phyloP scores from a whole-genome alignment of 2,888 invertebrate species.

The Therioaphis trifolii region DNA sequence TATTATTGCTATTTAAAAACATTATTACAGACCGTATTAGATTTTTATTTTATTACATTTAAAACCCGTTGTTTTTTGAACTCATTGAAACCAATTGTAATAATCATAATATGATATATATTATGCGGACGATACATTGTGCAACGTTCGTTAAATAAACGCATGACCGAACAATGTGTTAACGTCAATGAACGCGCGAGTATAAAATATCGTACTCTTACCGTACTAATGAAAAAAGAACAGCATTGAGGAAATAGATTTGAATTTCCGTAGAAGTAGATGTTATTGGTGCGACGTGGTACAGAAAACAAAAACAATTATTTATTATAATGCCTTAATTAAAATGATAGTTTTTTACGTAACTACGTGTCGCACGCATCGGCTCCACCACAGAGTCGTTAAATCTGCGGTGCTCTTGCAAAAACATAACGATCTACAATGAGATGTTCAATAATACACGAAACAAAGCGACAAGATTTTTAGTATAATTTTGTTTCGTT shows the following conservation, averaged over 20 bases:
- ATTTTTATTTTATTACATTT: not conserved
- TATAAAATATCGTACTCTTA: too few species aligned
- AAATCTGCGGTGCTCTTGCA: not conserved
- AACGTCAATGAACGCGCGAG: not conserved
- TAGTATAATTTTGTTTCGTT: too few species aligned
- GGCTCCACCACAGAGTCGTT: too few species aligned
- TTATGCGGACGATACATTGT: not conserved
- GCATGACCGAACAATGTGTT: constrained; percentile 23
- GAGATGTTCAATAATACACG: too few species aligned
- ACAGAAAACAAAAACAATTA: constrained; percentile 34
- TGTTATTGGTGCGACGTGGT: not conserved
- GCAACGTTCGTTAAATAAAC: constrained; percentile 4
- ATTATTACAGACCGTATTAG: not conserved
- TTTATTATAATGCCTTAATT: not conserved
- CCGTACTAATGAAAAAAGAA: not conserved
- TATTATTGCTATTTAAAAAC: too few species aligned
- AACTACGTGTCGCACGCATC: not conserved
- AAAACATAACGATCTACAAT: too few species aligned
- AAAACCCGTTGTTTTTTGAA: not conserved
- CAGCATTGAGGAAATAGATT: constrained; percentile 24
- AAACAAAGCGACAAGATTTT: too few species aligned
- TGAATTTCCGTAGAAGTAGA: not conserved
- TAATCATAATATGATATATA: not conserved
- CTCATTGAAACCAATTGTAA: not conserved
- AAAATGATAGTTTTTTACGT: not conserved